phyloP scores from a whole-genome alignment of 1,140 invertebrate species.

The Ceratoteleas bidentatus region DNA sequence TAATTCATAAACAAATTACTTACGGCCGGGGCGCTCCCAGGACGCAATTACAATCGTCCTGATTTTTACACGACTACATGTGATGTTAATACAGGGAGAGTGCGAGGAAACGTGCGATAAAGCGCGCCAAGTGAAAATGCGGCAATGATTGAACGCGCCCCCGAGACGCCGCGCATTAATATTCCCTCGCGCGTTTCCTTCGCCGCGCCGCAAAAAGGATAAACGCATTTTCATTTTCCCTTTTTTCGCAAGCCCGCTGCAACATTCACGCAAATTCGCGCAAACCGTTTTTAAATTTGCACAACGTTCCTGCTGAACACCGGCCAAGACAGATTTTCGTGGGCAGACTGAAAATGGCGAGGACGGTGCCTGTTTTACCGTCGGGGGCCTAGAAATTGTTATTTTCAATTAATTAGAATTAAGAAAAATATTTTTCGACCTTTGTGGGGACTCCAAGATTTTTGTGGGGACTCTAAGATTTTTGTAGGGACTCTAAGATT shows the following conservation, averaged over 20 bases:
- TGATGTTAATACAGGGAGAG: conserved; percentile 21
- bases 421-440: too few relatives aligned
- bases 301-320: not conserved
- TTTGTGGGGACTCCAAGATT: too few relatives aligned
- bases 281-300: not conserved
- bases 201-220: not conserved
- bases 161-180: conserved; percentile 31
- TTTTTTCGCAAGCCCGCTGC: not conserved
- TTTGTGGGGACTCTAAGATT: too few relatives aligned
- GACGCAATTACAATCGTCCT: conserved; percentile 40
- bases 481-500: too few relatives aligned
- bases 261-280: not conserved
- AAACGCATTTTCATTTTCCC: conserved; percentile 6
- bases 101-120: conserved; percentile 21
- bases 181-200: conserved; percentile 16
- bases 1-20: conserved; percentile 41
- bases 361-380: too few relatives aligned
- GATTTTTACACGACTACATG: conserved; percentile 29
- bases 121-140: conserved; percentile 25
- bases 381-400: too few relatives aligned
- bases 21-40: not conserved
- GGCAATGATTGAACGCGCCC: conserved; percentile 36
- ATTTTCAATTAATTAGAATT: too few relatives aligned
- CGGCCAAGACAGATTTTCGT: too few relatives aligned
- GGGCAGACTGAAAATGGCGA: too few relatives aligned